Percentiles rank a stretch among this genome's conserved stretches.
phyloP scores from a whole-genome alignment of 2,888 invertebrate species.

The Anagyrus pseudococci region DNA sequence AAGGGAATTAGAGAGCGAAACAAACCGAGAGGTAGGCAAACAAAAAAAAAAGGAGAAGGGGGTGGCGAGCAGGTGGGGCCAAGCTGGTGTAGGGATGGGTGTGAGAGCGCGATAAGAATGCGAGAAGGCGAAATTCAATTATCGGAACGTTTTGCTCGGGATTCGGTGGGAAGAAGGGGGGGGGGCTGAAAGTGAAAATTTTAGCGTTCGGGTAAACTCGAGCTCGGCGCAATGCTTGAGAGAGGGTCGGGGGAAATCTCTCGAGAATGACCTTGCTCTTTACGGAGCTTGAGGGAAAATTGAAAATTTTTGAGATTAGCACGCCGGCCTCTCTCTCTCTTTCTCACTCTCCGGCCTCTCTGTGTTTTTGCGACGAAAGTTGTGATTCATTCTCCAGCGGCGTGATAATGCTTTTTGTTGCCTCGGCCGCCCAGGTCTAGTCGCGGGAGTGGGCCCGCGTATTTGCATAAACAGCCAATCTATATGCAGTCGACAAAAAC shows the following conservation, averaged over 20 bases:
- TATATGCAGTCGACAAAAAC: too few relatives aligned
- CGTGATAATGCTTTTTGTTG: too few relatives aligned
- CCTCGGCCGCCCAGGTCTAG: too few relatives aligned
- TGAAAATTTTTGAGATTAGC: slow-evolving; percentile 18
- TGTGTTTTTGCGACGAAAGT: slow-evolving; percentile 12
- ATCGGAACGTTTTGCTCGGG: slow-evolving; percentile 23
- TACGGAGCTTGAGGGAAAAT: background rate
- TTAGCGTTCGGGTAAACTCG: slow-evolving; percentile 1
- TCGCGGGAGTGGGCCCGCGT: too few relatives aligned
- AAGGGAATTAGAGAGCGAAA: too few relatives aligned
- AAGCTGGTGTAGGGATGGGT: background rate
- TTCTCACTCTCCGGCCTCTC: too few relatives aligned
- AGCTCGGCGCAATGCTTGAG: background rate
- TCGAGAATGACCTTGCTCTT: slow-evolving; percentile 5
- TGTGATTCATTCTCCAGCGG: slow-evolving; percentile 2
- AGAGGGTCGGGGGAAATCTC: background rate
- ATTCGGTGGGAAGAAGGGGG: too few relatives aligned
- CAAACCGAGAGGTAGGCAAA: background rate
- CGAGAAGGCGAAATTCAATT: slow-evolving; percentile 29
- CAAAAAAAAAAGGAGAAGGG: slow-evolving; percentile 11
- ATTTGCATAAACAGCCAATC: too few relatives aligned
- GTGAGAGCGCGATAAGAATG: slow-evolving; percentile 30
- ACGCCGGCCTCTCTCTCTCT: background rate
- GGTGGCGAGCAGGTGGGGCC: background rate
- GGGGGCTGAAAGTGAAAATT: slow-evolving; percentile 35